Evolutionary conservation across 2,888 invertebrate species (phyloP).

Genomic region (Xestia sexstrigata): DNA sequence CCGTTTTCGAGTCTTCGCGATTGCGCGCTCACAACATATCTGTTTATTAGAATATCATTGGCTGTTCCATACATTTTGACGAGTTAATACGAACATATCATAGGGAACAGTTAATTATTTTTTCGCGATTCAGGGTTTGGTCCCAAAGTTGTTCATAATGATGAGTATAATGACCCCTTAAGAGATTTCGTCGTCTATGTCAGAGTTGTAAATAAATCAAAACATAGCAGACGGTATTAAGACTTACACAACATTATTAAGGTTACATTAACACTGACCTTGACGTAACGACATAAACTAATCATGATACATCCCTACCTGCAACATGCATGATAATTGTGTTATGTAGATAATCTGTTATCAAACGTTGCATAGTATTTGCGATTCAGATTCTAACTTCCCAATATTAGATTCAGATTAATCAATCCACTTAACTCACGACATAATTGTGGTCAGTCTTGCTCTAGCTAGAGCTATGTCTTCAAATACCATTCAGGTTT

Average conservation of each 20-base stretch:
- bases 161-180: too few relatives aligned
- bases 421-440: constrained; percentile 12
- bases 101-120: too few relatives aligned
- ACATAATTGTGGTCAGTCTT: constrained; percentile 7
- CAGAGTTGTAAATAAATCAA: background rate
- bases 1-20: too few relatives aligned
- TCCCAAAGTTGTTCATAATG: too few relatives aligned
- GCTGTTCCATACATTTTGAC: too few relatives aligned
- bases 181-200: too few relatives aligned
- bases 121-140: too few relatives aligned
- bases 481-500: constrained; percentile 5
- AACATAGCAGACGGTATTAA: background rate
- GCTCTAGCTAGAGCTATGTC: background rate
- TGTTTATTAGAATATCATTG: too few relatives aligned
- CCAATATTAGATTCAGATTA: constrained; percentile 20
- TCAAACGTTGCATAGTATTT: constrained; percentile 1
- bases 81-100: too few relatives aligned
- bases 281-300: background rate
- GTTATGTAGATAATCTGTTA: background rate
- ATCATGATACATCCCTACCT: background rate
- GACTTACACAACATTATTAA: background rate
- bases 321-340: background rate
- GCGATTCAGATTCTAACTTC: background rate
- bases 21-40: too few relatives aligned
- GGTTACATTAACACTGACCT: background rate